These are phyloP conservation scores for Alloplasta piceator DNA, from an alignment of 2,888 invertebrate genomes.

Conservation along the genomic window DNA sequence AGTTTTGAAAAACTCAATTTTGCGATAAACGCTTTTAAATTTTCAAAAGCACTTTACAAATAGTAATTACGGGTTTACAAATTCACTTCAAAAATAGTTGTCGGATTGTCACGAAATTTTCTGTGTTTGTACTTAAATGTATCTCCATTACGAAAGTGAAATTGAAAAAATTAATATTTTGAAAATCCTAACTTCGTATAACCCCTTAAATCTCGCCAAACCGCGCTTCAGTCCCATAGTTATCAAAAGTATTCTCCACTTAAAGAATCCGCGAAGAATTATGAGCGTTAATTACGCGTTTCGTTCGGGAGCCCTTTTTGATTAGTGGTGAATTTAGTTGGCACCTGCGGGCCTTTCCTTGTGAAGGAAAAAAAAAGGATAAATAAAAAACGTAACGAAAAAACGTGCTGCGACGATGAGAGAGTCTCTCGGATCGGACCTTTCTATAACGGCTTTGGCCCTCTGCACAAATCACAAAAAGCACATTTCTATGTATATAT, in stretches of 20 bases:
- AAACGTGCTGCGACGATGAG: constrained; percentile 37
- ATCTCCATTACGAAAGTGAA: too few relatives aligned
- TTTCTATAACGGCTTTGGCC: constrained; percentile 38
- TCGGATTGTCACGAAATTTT: too few relatives aligned
- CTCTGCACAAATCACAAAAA: constrained; percentile 21
- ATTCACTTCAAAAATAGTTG: too few relatives aligned
- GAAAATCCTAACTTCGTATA: too few relatives aligned
- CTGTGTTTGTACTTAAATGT: too few relatives aligned
- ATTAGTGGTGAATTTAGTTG: constrained; percentile 76
- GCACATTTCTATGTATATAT: constrained; percentile 6
- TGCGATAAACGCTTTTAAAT: too few relatives aligned
- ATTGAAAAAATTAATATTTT: too few relatives aligned
- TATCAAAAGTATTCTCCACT: constrained; percentile 63
- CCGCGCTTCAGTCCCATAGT: constrained; percentile 18
- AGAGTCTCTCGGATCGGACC: constrained; percentile 46
- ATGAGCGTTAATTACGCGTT: constrained; percentile 79
- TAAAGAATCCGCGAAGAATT: constrained; percentile 72
- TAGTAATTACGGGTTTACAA: too few relatives aligned
- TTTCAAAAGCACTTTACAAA: too few relatives aligned
- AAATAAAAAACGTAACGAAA: constrained; percentile 24
- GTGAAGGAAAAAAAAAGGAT: constrained; percentile 1
- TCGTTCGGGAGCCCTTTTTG: constrained; percentile 72
- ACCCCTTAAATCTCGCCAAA: background rate
- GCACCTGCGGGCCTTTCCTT: constrained; percentile 71
- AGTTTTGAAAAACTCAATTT: too few relatives aligned